These are phyloP conservation scores for Sepiola atlantica DNA, from an alignment of 2,888 invertebrate species.

Conservation along the genomic window DNA sequence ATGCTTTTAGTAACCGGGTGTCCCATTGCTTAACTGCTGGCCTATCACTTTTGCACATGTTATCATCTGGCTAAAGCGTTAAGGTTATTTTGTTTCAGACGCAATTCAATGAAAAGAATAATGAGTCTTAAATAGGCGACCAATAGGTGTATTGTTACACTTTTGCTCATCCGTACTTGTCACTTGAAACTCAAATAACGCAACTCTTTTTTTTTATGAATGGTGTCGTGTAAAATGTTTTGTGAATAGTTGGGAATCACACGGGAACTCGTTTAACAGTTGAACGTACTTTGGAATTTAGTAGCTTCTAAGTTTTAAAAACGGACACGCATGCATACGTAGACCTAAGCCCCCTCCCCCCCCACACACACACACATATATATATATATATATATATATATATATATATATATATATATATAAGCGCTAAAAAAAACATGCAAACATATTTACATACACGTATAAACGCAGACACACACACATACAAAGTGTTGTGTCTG, in stretches of 20 bases:
- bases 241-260: not conserved
- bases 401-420: not conserved
- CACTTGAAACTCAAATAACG: not conserved
- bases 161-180: slow-evolving; percentile 19
- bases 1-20: not conserved
- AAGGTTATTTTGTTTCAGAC: not conserved
- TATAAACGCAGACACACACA: too few relatives aligned
- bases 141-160: not conserved
- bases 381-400: not conserved
- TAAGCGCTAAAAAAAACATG: too few relatives aligned
- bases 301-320: not conserved
- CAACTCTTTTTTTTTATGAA: not conserved
- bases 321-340: not conserved
- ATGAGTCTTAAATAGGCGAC: slow-evolving; percentile 11
- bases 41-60: not conserved
- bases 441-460: too few relatives aligned
- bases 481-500: too few relatives aligned
- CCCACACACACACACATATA: not conserved
- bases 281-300: not conserved
- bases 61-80: not conserved
- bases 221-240: not conserved
- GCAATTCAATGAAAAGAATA: slow-evolving; percentile 3
- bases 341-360: too few relatives aligned
- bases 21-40: not conserved
- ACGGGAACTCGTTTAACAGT: not conserved